phyloP scores from a whole-genome alignment of 2,797 vertebrate species.

The Acestrorhynchus altus region DNA sequence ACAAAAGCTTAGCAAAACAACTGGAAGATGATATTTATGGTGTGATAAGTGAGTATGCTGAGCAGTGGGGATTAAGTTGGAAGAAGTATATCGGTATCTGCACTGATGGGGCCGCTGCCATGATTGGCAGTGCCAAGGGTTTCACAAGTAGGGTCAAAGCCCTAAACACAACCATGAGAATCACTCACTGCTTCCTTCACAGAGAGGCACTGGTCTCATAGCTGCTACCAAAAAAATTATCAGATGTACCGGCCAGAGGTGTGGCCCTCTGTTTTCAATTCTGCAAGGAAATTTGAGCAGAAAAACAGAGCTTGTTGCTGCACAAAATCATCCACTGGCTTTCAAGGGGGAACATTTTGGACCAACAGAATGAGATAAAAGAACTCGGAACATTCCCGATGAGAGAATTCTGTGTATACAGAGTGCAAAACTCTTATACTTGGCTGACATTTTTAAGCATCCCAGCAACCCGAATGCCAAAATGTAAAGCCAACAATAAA shows the following conservation, averaged over 20 bases:
- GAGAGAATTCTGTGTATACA: conserved; percentile 42
- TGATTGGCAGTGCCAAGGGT: conserved; percentile 16
- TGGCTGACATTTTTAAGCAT: conserved; percentile 38
- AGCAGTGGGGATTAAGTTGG: conserved; percentile 33
- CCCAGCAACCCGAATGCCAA: conserved; percentile 29
- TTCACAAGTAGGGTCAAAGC: conserved; percentile 24
- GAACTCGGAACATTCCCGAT: conserved; percentile 24
- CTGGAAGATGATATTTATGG: conserved; percentile 10
- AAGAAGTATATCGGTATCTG: conserved; percentile 28
- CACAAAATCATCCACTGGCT: too few species aligned
- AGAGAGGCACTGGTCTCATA: conserved; percentile 34
- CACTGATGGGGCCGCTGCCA: conserved; percentile 30
- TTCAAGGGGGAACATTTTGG: conserved; percentile 30
- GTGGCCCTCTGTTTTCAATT: conserved; percentile 34
- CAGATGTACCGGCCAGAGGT: conserved; percentile 33
- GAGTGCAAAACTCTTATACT: conserved; percentile 24
- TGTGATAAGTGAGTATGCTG: conserved; percentile 20
- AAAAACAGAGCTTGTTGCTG: conserved; percentile 32
- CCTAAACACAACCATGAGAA: background rate
- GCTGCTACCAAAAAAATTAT: too few species aligned
- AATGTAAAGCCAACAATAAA: conserved; percentile 39
- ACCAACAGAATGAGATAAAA: conserved; percentile 23
- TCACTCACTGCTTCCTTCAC: too few species aligned
- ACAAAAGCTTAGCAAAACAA: conserved; percentile 26
- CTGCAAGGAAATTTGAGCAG: conserved; percentile 36